Percentiles rank a stretch among this genome's conserved stretches.
phyloP scores from a whole-genome alignment of 2,888 invertebrate species.

The Nematopogon swammerdamellus region DNA sequence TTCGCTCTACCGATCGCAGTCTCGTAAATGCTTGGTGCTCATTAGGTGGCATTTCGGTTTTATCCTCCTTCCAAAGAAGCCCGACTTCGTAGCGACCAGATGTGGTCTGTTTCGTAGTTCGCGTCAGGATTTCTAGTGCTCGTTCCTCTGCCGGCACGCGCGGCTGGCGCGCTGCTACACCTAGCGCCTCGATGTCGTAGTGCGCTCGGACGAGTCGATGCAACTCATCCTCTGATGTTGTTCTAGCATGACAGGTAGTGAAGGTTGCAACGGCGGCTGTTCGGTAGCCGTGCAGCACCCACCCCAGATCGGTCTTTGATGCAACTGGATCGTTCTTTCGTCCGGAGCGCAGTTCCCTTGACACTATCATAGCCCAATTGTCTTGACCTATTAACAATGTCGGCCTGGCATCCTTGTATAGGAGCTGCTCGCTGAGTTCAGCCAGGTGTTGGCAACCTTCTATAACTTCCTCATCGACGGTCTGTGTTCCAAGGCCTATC shows the following conservation, averaged over 20 bases:
- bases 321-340: slow-evolving; percentile 4
- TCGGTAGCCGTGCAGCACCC: slow-evolving; percentile 4
- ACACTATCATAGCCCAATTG: slow-evolving; percentile 6
- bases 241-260: background rate
- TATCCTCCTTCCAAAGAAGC: slow-evolving; percentile 8
- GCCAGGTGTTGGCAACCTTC: slow-evolving; percentile 3
- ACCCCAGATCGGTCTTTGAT: slow-evolving; percentile 6
- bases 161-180: background rate
- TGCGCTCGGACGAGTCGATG: background rate
- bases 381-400: slow-evolving; percentile 7
- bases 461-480: background rate
- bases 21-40: slow-evolving; percentile 3
- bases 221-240: background rate
- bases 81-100: slow-evolving; percentile 8
- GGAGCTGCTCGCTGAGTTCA: slow-evolving; percentile 1
- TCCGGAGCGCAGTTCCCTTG: slow-evolving; percentile 3
- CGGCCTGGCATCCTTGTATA: slow-evolving; percentile 5
- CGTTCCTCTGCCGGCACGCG: background rate
- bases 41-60: slow-evolving; percentile 6
- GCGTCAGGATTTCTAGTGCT: slow-evolving; percentile 4
- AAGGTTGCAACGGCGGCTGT: background rate
- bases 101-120: slow-evolving; percentile 1
- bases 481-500: slow-evolving; percentile 2
- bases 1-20: slow-evolving; percentile 4
- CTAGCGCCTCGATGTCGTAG: background rate